Evolutionary conservation across 2,113 vertebrate species (phyloP).

Genomic region (Tragelaphus buxtoni): DNA sequence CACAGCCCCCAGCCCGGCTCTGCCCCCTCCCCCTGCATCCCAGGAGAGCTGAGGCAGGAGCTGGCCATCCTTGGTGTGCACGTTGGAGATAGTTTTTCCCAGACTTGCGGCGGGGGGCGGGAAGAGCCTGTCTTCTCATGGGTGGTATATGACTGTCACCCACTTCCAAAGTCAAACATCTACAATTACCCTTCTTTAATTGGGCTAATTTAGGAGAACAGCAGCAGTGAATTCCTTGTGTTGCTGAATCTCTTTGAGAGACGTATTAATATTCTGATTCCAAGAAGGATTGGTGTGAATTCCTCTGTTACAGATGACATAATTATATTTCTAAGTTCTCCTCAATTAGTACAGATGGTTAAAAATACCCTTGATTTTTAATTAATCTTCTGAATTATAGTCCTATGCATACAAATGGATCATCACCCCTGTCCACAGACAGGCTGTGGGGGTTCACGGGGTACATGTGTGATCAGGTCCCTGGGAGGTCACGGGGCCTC

Average conservation of each 20-base stretch:
- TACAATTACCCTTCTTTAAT: background rate
- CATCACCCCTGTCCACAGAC: background rate
- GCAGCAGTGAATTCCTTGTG: background rate
- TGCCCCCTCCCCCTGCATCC: background rate
- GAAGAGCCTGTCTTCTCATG: background rate
- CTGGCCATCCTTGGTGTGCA: background rate
- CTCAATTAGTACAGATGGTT: slow-evolving; percentile 57
- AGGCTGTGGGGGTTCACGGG: background rate
- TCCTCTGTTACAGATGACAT: slow-evolving; percentile 45
- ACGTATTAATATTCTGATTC: slow-evolving; percentile 41
- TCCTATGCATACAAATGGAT: slow-evolving; percentile 38
- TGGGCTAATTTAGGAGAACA: background rate
- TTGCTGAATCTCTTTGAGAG: background rate
- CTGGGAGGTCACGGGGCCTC: accelerated
- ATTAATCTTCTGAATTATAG: slow-evolving; percentile 55
- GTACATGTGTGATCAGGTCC: background rate
- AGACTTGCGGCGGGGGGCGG: accelerated
- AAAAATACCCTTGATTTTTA: slow-evolving; percentile 52
- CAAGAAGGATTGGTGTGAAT: background rate
- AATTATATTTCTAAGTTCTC: slow-evolving; percentile 37
- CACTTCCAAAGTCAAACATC: background rate
- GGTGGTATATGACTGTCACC: background rate
- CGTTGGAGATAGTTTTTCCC: background rate
- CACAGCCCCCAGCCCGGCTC: background rate
- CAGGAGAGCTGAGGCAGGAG: background rate